phyloP scores from a whole-genome alignment of 2,113 vertebrate species.

The Phainopepla nitens region DNA sequence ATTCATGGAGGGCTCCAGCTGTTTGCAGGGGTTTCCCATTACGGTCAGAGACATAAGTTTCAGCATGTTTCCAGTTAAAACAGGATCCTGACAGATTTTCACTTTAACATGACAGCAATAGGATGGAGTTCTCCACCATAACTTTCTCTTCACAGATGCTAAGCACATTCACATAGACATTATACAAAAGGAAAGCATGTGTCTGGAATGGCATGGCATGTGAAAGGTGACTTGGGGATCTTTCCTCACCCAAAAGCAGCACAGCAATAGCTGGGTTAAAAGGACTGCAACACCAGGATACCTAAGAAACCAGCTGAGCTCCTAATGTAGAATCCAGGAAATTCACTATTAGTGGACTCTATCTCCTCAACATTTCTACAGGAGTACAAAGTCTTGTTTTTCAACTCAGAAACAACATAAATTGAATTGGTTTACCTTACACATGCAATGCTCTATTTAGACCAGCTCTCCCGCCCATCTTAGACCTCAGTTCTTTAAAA shows the following conservation, averaged over 20 bases:
- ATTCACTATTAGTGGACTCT: neutral
- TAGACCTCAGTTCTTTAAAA: neutral
- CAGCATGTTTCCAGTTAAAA: neutral
- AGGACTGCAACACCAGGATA: neutral
- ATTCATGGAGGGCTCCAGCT: slow-evolving; percentile 12
- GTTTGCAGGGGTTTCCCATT: slow-evolving; percentile 37
- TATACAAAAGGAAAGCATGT: neutral
- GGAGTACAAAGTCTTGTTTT: neutral
- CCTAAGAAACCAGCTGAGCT: neutral
- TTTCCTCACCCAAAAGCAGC: neutral
- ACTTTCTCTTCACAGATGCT: neutral
- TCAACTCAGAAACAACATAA: neutral
- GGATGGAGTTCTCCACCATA: neutral
- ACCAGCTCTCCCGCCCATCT: neutral
- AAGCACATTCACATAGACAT: neutral
- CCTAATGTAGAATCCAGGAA: neutral
- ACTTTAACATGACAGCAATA: neutral
- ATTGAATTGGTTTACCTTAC: neutral
- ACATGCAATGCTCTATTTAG: neutral
- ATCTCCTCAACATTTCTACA: neutral
- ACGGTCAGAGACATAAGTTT: neutral
- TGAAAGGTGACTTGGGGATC: neutral
- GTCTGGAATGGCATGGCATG: neutral
- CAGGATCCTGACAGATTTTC: neutral
- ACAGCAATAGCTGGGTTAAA: neutral